Percentiles rank a stretch among this genome's conserved stretches.
Evolutionary conservation across 1,140 invertebrate species (phyloP).

Genomic region (Tetranychus cinnabarinus): DNA sequence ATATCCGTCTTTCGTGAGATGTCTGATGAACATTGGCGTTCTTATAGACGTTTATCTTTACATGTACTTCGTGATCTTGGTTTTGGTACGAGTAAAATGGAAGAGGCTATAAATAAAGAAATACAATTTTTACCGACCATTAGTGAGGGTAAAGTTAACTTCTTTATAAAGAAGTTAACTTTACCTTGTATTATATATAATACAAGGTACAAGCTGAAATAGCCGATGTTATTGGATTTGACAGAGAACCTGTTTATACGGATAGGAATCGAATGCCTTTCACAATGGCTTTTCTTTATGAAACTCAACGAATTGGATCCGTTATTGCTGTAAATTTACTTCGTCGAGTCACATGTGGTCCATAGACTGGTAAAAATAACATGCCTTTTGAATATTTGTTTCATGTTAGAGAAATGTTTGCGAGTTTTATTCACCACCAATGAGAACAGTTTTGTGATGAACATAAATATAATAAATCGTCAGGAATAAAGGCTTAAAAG

Average conservation of each 20-base stretch:
- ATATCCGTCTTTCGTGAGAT: too few relatives aligned
- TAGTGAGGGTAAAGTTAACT: not conserved
- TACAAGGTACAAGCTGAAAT: conserved; percentile 17
- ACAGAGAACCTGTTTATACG: conserved; percentile 8
- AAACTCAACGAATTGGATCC: too few relatives aligned
- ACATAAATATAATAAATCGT: too few relatives aligned
- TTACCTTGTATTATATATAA: conserved; percentile 15
- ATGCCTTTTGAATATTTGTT: conserved; percentile 3
- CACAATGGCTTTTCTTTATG: too few relatives aligned
- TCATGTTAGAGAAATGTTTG: too few relatives aligned
- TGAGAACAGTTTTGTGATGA: too few relatives aligned
- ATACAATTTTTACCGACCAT: not conserved
- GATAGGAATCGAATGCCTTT: conserved; percentile 7
- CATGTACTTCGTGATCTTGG: conserved; percentile 43
- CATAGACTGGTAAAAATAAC: too few relatives aligned
- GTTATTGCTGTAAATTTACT: too few relatives aligned
- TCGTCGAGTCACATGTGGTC: too few relatives aligned
- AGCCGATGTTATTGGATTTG: conserved; percentile 12
- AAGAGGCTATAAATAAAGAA: not conserved
- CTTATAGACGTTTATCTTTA: conserved; percentile 38
- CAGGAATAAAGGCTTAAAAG: too few relatives aligned
- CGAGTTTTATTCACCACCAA: too few relatives aligned
- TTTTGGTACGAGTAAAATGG: conserved; percentile 14
- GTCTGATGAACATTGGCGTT: too few relatives aligned
- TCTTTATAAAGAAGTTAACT: not conserved